These are phyloP conservation scores for Venustaconcha ellipsiformis DNA, from an alignment of 1,140 invertebrate species.

Conservation along the genomic window DNA sequence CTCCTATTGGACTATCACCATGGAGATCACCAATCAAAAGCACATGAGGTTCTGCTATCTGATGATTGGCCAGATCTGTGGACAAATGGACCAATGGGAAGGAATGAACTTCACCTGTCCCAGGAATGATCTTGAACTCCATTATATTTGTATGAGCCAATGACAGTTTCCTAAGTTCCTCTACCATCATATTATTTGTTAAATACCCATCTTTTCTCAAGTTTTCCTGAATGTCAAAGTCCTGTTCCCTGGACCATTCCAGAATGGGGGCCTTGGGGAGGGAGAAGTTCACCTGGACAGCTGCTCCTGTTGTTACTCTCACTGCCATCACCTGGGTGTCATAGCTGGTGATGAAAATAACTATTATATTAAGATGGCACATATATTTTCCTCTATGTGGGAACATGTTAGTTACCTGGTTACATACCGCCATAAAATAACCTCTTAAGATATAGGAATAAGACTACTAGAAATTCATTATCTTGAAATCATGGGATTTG, in stretches of 20 bases:
- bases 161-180: conserved; percentile 77
- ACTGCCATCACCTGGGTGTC: conserved; percentile 54
- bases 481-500: too few species aligned
- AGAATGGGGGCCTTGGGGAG: conserved; percentile 79
- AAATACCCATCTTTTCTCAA: conserved; percentile 53
- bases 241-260: conserved; percentile 83
- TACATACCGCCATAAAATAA: too few species aligned
- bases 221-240: conserved; percentile 77
- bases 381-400: neutral
- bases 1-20: conserved; percentile 84
- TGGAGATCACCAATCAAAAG: conserved; percentile 86
- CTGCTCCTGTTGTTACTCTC: conserved; percentile 74
- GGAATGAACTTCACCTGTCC: conserved; percentile 72
- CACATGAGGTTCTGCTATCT: conserved; percentile 71
- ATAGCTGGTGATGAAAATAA: conserved; percentile 72
- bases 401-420: too few species aligned
- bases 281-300: conserved; percentile 81
- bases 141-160: conserved; percentile 72
- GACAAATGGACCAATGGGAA: conserved; percentile 46
- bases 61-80: conserved; percentile 30
- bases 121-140: conserved; percentile 77
- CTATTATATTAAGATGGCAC: neutral
- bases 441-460: too few species aligned
- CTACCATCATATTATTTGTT: conserved; percentile 47
- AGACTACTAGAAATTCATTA: too few species aligned